These are phyloP conservation scores for Anguilla pacifica DNA, from an alignment of 2,797 vertebrate species.

Conservation along the genomic window DNA sequence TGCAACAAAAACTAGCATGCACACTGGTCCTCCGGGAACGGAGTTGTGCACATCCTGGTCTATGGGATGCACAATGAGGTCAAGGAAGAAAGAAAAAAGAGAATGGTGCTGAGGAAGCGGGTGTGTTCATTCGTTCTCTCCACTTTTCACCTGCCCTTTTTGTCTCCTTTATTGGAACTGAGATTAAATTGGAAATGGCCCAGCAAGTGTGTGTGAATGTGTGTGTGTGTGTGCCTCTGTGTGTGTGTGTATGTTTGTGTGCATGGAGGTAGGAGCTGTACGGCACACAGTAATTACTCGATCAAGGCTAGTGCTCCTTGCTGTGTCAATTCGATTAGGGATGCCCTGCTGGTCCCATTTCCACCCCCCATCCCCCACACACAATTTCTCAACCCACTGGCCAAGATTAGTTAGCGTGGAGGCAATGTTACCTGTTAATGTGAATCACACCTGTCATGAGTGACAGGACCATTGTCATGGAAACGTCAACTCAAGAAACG, in stretches of 20 bases:
- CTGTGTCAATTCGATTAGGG: slow-evolving; percentile 45
- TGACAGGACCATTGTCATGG: slow-evolving; percentile 6
- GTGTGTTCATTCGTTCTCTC: slow-evolving; percentile 37
- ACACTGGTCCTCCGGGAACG: not conserved
- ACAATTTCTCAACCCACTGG: slow-evolving; percentile 13
- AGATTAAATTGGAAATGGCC: slow-evolving; percentile 33
- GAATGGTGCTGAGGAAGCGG: slow-evolving; percentile 32
- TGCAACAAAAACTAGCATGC: not conserved
- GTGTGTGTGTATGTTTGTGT: slow-evolving; percentile 1
- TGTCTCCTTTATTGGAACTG: slow-evolving; percentile 29
- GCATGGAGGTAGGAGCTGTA: not conserved
- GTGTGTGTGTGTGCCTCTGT: not conserved
- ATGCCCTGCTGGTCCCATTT: slow-evolving; percentile 34
- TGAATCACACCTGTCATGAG: not conserved
- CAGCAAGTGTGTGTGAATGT: slow-evolving; percentile 3
- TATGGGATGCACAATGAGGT: not conserved
- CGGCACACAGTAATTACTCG: slow-evolving; percentile 42
- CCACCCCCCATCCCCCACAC: slow-evolving; percentile 14
- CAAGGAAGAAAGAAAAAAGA: not conserved
- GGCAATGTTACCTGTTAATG: not conserved
- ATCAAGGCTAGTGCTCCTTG: slow-evolving; percentile 26
- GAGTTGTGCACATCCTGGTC: not conserved
- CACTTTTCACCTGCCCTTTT: slow-evolving; percentile 28
- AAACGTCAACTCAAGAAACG: not conserved
- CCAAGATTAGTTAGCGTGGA: not conserved